Evolutionary conservation across 2,113 vertebrate species (phyloP), one percentile per base, ranked within the genome.

Genomic region (Pelvicachromis taeniatus): DNA sequence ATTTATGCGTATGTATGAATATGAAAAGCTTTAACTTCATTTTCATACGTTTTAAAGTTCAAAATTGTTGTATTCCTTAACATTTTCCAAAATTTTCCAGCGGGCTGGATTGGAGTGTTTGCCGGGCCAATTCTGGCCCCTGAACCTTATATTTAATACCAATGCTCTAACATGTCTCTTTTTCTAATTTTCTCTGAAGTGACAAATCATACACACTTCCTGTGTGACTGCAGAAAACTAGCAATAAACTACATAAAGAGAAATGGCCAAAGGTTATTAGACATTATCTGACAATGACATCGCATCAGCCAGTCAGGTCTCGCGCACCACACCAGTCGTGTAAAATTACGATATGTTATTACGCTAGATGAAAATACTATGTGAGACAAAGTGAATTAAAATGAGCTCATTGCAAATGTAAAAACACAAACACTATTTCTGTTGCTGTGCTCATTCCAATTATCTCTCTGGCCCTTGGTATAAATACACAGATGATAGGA

Each of bases 401-500:
- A 50, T 33, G 10, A 52, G 45, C 42, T 75, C 45, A 31, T 13
- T 75, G 26, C 26, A 75, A 75, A 75, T 33, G 45, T 13, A 10
- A 50, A 52, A 75, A 50, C 33, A 19, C 45, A 75, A 75, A 52
- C 16, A 75, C 45, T 13, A 3, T 75, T 75, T 31, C 45, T 75
- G 45, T 52, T 33, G 21, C 8, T 53, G 79, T 33, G 59, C 54
- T 17, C 2, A 11, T 63, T 38, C 35, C 9, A 77, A 11, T 50
- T 29, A 50, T 50, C 45, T 81, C 21, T 38, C 58, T 38, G 45
- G 55, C 56, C 35, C 45, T 45, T 29, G 3, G 55, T n/a, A 26
- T 77, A 53, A 90, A 89, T 68, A 55, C 21, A 12, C 26, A 58
- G 63, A 68, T 86, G 83, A 92, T 88, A 54, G 16, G 2, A 79